Conservation (phyloP, 2,113 vertebrate species). For the Cyanoderma ruficeps region DNA sequence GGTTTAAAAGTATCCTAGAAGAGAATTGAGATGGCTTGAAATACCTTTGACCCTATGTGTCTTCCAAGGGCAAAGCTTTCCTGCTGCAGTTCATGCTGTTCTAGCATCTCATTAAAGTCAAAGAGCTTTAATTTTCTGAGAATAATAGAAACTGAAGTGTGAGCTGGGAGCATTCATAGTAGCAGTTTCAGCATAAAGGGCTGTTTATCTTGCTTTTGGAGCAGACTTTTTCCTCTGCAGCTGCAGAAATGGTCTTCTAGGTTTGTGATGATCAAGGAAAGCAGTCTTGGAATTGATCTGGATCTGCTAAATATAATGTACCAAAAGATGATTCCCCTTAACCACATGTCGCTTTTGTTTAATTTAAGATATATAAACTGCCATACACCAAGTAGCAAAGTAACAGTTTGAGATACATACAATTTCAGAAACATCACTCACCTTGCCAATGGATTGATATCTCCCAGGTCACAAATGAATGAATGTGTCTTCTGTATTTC, state of each 20-base stretch:
- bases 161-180: background rate
- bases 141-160: background rate
- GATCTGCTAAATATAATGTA: background rate
- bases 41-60: constrained; percentile 27
- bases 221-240: constrained; percentile 20
- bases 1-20: constrained; percentile 8
- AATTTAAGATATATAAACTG: background rate
- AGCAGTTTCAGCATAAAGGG: background rate
- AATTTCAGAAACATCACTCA: background rate
- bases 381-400: background rate
- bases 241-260: constrained; percentile 6
- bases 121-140: constrained; percentile 1
- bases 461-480: background rate
- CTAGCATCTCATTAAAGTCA: background rate
- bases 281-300: background rate
- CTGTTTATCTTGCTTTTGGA: constrained; percentile 7
- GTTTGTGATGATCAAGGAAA: background rate
- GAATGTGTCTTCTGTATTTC: background rate
- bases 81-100: constrained; percentile 22
- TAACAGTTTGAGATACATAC: background rate
- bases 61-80: background rate
- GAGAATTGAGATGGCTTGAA: background rate
- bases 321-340: background rate
- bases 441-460: background rate
- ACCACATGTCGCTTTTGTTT: background rate